Percentiles rank a stretch among this genome's conserved stretches.
Conservation (phyloP, 2,888 invertebrate genomes). For the Drosophila mayaguana region DNA sequence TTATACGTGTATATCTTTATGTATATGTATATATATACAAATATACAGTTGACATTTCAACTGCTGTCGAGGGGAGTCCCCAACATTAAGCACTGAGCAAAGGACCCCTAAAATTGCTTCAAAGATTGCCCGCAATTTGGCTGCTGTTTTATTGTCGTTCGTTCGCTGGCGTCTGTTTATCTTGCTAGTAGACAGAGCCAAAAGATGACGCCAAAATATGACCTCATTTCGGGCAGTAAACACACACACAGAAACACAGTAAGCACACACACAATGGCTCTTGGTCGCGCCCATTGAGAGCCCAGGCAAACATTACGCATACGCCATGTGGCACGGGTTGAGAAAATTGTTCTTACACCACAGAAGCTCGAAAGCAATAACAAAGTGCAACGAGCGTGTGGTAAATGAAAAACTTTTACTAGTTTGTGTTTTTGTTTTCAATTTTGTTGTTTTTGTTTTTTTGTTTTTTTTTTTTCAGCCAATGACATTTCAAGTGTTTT, state of each 20-base stretch:
- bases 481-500: conserved; percentile 49
- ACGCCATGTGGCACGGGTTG: conserved; percentile 47
- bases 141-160: conserved; percentile 60
- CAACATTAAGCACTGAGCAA: conserved; percentile 20
- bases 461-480: neutral
- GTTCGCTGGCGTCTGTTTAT: conserved; percentile 39
- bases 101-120: conserved; percentile 17
- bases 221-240: conserved; percentile 62
- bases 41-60: neutral
- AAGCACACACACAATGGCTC: conserved; percentile 11
- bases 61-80: neutral
- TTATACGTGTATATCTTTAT: neutral
- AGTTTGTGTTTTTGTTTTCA: conserved; percentile 3
- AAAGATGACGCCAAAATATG: conserved; percentile 74
- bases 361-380: conserved; percentile 28
- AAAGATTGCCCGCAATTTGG: conserved; percentile 11
- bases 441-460: conserved; percentile 6
- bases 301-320: conserved; percentile 58
- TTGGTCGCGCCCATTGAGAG: neutral
- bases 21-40: neutral
- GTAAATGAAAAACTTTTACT: conserved; percentile 23
- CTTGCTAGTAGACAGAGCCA: conserved; percentile 38
- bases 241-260: conserved; percentile 16
- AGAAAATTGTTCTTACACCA: conserved; percentile 14
- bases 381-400: conserved; percentile 31